A percentile compares a stretch with the other conserved stretches of the same genome.
Conservation (phyloP, 2,888 invertebrate genomes). For the Apamea epomidion region DNA sequence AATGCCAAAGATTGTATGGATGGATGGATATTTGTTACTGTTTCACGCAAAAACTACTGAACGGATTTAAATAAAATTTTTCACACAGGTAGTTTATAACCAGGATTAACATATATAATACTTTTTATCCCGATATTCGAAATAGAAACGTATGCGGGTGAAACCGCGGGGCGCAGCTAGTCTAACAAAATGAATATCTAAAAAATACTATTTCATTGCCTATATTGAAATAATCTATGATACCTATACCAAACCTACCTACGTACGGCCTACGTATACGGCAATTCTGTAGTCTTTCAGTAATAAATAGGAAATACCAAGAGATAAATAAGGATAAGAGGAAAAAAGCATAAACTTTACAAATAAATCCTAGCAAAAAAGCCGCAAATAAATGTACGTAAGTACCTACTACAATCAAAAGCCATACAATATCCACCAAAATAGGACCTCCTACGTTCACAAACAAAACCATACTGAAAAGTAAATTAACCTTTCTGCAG, state of each 20-base stretch:
- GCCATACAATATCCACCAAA: slow-evolving; percentile 47
- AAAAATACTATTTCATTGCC: neutral
- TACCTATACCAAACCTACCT: too few relatives aligned
- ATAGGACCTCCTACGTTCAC: slow-evolving; percentile 60
- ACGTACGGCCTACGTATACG: neutral
- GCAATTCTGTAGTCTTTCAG: neutral
- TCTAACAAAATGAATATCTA: neutral
- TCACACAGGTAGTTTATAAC: too few relatives aligned
- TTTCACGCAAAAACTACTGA: too few relatives aligned
- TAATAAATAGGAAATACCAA: too few relatives aligned
- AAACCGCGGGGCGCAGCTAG: too few relatives aligned
- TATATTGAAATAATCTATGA: neutral
- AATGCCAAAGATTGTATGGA: too few relatives aligned
- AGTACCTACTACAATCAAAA: slow-evolving; percentile 31
- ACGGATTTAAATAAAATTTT: too few relatives aligned
- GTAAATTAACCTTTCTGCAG: slow-evolving; percentile 85
- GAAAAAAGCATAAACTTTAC: neutral
- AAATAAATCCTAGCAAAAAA: neutral
- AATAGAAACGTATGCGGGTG: too few relatives aligned
- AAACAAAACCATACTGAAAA: slow-evolving; percentile 79
- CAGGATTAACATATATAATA: too few relatives aligned
- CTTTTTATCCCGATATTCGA: too few relatives aligned
- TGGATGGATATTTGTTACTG: too few relatives aligned
- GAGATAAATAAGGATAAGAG: neutral
- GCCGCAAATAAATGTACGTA: neutral